Conservation (phyloP, 1,140 invertebrate genomes). For the Procambarus clarkii region DNA sequence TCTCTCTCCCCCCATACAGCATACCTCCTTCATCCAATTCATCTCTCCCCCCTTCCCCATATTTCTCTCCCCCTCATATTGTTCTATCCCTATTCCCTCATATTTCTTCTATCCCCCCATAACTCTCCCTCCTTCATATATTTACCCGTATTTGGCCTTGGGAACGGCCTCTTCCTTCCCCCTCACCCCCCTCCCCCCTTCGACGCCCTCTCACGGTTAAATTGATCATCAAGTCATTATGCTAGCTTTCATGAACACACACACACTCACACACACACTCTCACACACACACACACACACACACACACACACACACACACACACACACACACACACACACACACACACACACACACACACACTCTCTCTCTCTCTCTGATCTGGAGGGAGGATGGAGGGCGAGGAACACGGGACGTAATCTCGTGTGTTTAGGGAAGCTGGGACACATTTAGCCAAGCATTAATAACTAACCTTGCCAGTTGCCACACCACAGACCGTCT, state of each 20-base stretch:
- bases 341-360: conserved; percentile 33
- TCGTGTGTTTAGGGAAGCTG: too few relatives aligned
- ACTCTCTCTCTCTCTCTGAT: not conserved
- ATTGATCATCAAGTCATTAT: conserved; percentile 9
- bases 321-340: conserved; percentile 53
- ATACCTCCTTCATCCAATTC: not conserved
- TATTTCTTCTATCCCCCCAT: not conserved
- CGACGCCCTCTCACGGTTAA: conserved; percentile 21
- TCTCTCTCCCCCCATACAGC: too few relatives aligned
- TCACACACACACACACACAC: conserved; percentile 47
- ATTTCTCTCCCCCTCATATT: not conserved
- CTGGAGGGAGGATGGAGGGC: too few relatives aligned
- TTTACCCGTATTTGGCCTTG: conserved; percentile 11
- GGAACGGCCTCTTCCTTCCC: not conserved
- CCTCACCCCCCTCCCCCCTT: not conserved
- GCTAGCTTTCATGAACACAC: not conserved
- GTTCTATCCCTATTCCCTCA: not conserved
- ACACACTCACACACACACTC: not conserved
- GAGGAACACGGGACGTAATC: too few relatives aligned
- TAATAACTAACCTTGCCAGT: too few relatives aligned
- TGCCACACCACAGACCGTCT: too few relatives aligned
- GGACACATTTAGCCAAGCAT: too few relatives aligned
- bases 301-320: conserved; percentile 49
- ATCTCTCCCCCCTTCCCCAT: not conserved
- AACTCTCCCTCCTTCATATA: not conserved